Base-by-base conservation (phyloP, 2,888 invertebrate genomes). In the Cataglyphis livida region DNA sequence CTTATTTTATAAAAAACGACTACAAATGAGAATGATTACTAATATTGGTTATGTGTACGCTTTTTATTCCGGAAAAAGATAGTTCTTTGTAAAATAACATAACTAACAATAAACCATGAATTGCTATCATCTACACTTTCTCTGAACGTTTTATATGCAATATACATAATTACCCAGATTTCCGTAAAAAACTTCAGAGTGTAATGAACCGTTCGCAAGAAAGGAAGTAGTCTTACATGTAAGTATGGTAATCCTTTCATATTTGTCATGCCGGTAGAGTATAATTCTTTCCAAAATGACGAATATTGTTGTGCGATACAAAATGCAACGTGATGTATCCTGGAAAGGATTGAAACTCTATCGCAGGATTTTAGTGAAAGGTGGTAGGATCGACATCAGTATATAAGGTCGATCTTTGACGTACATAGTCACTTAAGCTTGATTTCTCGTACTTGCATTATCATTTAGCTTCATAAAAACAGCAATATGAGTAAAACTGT, bases 301-400 rank as follows among this genome's bases (percentile, higher is more conserved):
- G 3, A 68, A 28, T 44, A 68, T 66, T 71, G 65, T 82, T 68
- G 81, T 6, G n/a, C 44, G 62, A 51, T 79, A 71, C 25, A n/a
- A 66, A 57, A 38, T 75, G 65, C 54, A 44, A 38, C 21, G 35
- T 64, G 71, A 51, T 64, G 81, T 85, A 89, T 83, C 73, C 81
- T 82, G 54, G 90, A 90, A 92, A 90, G 91, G 89, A 90, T 90
- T 85, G 88, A 83, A 83, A 91, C 88, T 91, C 73, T 82, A 89
- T 89, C 87, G 83, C 81, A 88, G 88, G 85, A 87, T 87, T 87
- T 76, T 85, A 90, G 92, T 92, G 93, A 93, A 93, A 93, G 94
- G 94, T 93, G 92, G 93, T 92, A 91, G 93, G 91, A 92, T 91
- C 90, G 89, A 91, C 87, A 89, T 89, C 90, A 90, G 90, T 94